Base-by-base conservation (phyloP, 2,888 invertebrate species). In the Strigamia maritima region DNA sequence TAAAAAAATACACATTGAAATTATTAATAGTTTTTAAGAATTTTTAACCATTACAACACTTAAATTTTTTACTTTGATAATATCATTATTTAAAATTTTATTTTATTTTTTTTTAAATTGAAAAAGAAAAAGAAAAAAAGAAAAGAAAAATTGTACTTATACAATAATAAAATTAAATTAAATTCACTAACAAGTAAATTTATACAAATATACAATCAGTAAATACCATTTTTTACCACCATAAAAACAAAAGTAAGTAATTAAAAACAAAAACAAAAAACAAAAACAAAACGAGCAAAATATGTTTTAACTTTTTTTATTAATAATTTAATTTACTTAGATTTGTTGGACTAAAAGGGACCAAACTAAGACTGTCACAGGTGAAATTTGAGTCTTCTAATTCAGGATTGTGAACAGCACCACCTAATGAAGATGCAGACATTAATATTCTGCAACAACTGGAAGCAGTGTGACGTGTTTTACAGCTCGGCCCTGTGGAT, bases 401-500 rank as follows among this genome's bases (percentile, higher is more conserved):
- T 75, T 75, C 75, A 75, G 31, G 28, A 35, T 28, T n/a, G 35
- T 75, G 75, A 35, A 75, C 75, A 75, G 75, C 75, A 75, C 75
- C 35, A 75, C 75, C 75, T 75, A 75, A 19, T 75, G 75, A 35
- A 75, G 75, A 75, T 75, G 75, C 75, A 75, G 35, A 75, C 31
- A 75, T 75, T 75, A 75, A 75, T 75, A 75, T 75, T 75, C 75
- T 38, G 38, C 75, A 35, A 35, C 14, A 75, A 38, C 31, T 28
- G 75, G 75, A 75, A 75, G 75, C 31, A 75, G 75, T 35, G 75
- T 60, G 75, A n/a, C 31, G 8, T 7, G 60, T 60, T n/a, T 75
- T 75, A 75, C 75, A 75, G 75, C 31, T 75, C 75, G 75, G 75
- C 38, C 75, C 75, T 75, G 75, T 75, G 75, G 75, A 75, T 75